Base-by-base conservation (phyloP, 53 echinoderm and acorn worm genomes). In the Paracentrotus lividus region DNA sequence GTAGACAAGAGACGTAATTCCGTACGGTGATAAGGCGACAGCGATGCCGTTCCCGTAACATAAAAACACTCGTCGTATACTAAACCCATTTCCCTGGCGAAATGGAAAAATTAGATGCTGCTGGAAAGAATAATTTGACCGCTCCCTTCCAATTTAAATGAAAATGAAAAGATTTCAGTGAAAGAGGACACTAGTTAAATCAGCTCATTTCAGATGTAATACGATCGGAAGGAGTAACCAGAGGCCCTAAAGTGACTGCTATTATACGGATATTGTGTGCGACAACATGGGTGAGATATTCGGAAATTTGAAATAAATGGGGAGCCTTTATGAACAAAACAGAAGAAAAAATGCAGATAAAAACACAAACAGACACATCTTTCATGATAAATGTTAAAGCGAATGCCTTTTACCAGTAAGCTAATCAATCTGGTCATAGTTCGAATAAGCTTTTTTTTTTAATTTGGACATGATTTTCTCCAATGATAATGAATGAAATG, bases 81-180 rank as follows among this genome's bases (percentile, higher is more conserved):
- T 9, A 24, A 81, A 44, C 81, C 47, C 56, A 86, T 86, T 85
- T 85, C 34, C 86, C 86, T 56, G 36, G 86, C 86, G 56, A 86
- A 86, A 86, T 86, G 56, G 86, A 56, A 86, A 78, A 86, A 86
- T 55, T 56, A 86, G 86, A 54, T 86, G 55, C 53, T 53, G 86
- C 86, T 86, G 86, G 56, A 34, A 86, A 86, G 86, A 52, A 86
- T 86, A 86, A 86, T 86, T 86, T 86, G 55, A 86, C 86, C 56
- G 56, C 54, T 86, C 56, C 86, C 56, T 53, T 24, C 55, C 86
- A 86, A 86, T 86, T 55, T 86, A 38, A 55, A 56, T 55, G 56
- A 86, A 56, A 86, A 86, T 86, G 86, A 56, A 53, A 86, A 55
- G 86, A 86, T 86, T 86, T 86, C 33, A 18, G 56, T 81, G 81